Conservation (phyloP, 2,888 invertebrate genomes). For the Drosophila quasianomalipes region DNA sequence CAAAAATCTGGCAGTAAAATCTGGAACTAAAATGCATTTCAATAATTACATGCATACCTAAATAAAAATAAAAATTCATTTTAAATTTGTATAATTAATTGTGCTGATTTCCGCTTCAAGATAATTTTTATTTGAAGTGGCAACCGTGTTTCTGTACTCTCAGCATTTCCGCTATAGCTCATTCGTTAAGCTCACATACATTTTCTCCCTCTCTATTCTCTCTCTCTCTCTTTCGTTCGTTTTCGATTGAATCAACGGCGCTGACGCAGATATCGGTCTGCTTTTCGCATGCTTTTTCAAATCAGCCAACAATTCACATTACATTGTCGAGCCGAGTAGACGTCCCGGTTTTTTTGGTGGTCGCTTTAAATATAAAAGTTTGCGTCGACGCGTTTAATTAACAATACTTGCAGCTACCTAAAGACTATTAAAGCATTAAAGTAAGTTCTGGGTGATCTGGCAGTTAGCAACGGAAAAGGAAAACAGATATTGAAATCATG, state of each 20-base stretch:
- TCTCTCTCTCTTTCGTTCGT: slow-evolving; percentile 8
- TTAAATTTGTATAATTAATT: neutral
- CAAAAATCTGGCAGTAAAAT: neutral
- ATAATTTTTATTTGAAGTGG: neutral
- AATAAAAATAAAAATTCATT: neutral
- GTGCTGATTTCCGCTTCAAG: neutral
- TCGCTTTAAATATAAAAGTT: slow-evolving; percentile 31
- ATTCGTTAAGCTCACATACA: slow-evolving; percentile 9
- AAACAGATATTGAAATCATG: slow-evolving; percentile 43
- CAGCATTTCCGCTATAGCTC: neutral
- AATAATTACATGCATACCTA: neutral
- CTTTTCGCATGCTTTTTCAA: slow-evolving; percentile 40
- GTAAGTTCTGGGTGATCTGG: slow-evolving; percentile 33
- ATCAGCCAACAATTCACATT: slow-evolving; percentile 38
- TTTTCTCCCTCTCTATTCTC: slow-evolving; percentile 8
- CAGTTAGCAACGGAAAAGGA: neutral
- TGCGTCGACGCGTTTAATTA: slow-evolving; percentile 39
- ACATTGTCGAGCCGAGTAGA: slow-evolving; percentile 37
- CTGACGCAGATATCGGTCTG: slow-evolving; percentile 6
- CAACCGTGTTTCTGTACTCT: slow-evolving; percentile 9
- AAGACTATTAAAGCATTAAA: slow-evolving; percentile 42
- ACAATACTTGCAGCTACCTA: slow-evolving; percentile 19
- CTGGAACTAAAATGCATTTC: neutral
- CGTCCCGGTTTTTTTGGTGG: slow-evolving; percentile 33
- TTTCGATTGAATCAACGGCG: slow-evolving; percentile 15